phyloP scores from a whole-genome alignment of 2,113 vertebrate genomes.

The Anoplopoma fimbria region DNA sequence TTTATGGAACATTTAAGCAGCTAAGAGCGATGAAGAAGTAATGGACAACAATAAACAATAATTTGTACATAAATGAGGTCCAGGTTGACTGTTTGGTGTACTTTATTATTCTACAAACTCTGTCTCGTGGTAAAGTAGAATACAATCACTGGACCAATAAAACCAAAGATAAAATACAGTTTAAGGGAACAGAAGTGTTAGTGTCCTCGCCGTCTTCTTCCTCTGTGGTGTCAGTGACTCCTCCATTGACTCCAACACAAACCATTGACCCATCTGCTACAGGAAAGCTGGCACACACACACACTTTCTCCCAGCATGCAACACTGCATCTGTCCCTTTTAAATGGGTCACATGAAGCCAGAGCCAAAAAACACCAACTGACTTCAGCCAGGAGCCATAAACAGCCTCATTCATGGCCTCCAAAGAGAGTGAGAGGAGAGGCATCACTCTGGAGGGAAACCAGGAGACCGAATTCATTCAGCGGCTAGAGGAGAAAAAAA shows the following conservation, averaged over 20 bases:
- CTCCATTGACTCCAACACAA: no score
- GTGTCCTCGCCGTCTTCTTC: not conserved
- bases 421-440: not conserved
- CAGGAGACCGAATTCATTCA: no score
- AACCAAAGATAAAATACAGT: not conserved
- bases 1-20: no score
- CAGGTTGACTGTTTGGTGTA: not conserved
- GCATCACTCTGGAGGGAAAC: not conserved
- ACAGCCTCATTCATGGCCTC: not conserved
- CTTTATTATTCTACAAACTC: not conserved
- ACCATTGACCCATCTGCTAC: conserved; percentile 24
- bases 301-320: not conserved
- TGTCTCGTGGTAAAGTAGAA: not conserved
- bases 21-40: no score
- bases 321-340: conserved; percentile 1
- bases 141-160: not conserved
- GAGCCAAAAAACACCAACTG: conserved; percentile 12
- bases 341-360: conserved; percentile 38
- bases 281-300: conserved; percentile 7
- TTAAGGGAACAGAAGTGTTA: not conserved
- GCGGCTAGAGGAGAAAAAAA: no score
- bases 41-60: no score
- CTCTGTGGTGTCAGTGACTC: not conserved
- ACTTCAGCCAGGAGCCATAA: not conserved
- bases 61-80: no score